Base-by-base conservation (phyloP, 2,113 vertebrate species). In the Otocyon megalotis region DNA sequence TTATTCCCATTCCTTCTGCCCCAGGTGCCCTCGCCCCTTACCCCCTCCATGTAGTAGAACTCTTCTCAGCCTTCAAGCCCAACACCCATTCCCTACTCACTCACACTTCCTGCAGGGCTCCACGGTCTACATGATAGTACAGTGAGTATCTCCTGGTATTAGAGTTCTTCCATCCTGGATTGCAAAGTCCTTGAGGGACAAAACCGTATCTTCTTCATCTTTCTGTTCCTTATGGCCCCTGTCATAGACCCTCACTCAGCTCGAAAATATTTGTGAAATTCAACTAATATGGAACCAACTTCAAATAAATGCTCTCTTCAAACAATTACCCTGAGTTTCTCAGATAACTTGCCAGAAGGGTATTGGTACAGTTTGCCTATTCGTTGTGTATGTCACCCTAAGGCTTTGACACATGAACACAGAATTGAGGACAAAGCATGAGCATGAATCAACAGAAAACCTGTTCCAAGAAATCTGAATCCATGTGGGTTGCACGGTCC, bases 381-480 rank as follows among this genome's bases (percentile, higher is more conserved):
- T n/a, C 30, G n/a, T 50, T 15, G 2, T 37, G 28, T 50, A 26
- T n/a, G 5, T 82, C 22, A n/a, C 32, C 32, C 71, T 65, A 1
- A 22, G 35, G 7, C 63, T 86, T 89, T 17, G 37, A 62, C 20
- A 56, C 8, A 26, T 43, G 65, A 80, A 32, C 3, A 20, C 1
- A 30, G 63, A 80, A 16, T 4, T 92, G 28, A 72, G 62, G 8
- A 92, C 15, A 92, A 56, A 92, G 35, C 24, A 43, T 7, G 48
- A 80, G 20, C 19, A 12, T 17, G 9, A 92, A 71, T 72, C 30
- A 93, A 87, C n/a, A 90, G 43, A n/a, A 97, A 92, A 81, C 22
- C 11, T 53, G 3, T 56, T 67, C 63, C 19, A 69, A 87, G 76
- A 90, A 86, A 84, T 63, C 7, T 77, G 7, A 82, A 35, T 74